Conservation (phyloP, 1,140 invertebrate species). For the Oppia nitens region DNA sequence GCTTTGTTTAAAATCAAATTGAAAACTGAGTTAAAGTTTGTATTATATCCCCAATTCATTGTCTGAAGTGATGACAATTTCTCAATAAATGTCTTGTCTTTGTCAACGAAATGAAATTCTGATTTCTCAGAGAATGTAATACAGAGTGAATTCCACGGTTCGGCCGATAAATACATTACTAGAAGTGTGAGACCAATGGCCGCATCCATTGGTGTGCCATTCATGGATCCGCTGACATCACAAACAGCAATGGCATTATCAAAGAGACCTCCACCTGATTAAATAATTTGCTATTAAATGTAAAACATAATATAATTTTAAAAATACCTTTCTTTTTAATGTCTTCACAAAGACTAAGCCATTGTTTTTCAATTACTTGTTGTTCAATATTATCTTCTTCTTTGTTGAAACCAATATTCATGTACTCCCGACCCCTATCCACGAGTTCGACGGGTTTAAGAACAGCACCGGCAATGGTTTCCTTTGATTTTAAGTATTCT, state of each 20-base stretch:
- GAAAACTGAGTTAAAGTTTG: constrained; percentile 3
- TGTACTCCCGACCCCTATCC: neutral
- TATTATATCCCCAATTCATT: neutral
- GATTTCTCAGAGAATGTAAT: constrained; percentile 2
- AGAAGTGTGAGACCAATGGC: constrained; percentile 7
- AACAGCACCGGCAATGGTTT: neutral
- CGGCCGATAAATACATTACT: neutral
- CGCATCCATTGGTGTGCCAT: neutral
- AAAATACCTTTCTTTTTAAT: constrained; percentile 10
- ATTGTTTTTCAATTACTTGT: constrained; percentile 5
- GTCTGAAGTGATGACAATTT: neutral
- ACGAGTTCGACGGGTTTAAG: constrained; percentile 5
- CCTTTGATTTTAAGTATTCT: neutral
- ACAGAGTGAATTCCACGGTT: neutral
- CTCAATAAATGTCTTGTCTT: neutral
- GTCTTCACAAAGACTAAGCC: neutral
- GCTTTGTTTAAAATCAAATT: constrained; percentile 1
- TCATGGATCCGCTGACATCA: constrained; percentile 13
- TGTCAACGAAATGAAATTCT: neutral
- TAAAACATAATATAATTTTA: neutral
- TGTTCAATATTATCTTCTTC: neutral
- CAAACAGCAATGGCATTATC: constrained; percentile 1
- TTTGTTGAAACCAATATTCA: neutral
- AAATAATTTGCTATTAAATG: too few species aligned
- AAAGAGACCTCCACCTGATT: neutral